Evolutionary conservation across 2,797 vertebrate species (phyloP), one percentile per base, ranked within the genome.

Genomic region (Argyrosomus regius): DNA sequence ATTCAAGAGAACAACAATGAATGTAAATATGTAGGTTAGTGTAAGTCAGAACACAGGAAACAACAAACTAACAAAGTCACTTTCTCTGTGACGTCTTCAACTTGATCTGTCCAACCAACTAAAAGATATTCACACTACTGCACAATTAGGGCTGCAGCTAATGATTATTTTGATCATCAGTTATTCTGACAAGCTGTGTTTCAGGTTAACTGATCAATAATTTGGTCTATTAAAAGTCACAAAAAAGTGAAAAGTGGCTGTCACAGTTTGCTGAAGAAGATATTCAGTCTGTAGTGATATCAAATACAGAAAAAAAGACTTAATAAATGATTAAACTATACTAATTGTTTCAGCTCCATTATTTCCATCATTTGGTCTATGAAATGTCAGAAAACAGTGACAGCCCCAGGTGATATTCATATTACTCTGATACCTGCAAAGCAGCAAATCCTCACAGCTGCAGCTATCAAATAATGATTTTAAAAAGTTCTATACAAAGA

Each of bases 31-130:
- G 48, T 50, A 26, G 2, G 52, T 18, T 52, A 41, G 14, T 66
- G 17, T 20, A 65, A n/a, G 8, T 26, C 20, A 3, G 61, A 79
- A 75, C 31, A 75, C 13, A 31, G 46, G 62, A 26, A 64, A 61
- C 45, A 49, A 16, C 18, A 16, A 54, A 12, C 7, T 13, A 20
- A 6, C 11, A 79, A 50, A 13, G 28, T 18, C 4, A 12, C 3
- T 31, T 35, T 58, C 14, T 69, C 45, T 31, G n/a, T 22, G 24
- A 7, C 7, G n/a, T 24, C 31, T 58, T 35, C 0, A 70, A 18
- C 18, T 13, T 20, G 3, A 14, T 50, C 31, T 48, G 12, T 28
- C 16, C 3, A 1, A 65, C 18, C 9, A 31, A 9, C 43, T 12
- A 24, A 70, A 20, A 22, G 0, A 68, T 41, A 63, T 1, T 24